Evolutionary conservation across 1,140 invertebrate species (phyloP).

Genomic region (Agrypnia vestita): DNA sequence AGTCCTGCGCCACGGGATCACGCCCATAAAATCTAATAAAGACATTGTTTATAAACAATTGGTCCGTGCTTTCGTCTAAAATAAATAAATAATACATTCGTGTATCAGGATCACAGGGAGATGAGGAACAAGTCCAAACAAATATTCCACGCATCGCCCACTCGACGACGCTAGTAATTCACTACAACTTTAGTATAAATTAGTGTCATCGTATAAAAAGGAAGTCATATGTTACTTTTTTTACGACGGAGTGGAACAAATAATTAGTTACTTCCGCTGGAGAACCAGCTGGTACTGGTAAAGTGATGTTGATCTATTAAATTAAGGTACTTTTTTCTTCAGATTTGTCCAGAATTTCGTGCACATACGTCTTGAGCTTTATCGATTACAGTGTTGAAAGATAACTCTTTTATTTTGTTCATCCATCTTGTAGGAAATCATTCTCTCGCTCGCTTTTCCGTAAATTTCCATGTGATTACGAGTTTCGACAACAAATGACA

Average conservation of each 20-base stretch:
- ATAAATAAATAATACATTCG: constrained; percentile 28
- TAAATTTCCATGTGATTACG: no score
- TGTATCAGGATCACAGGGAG: background rate
- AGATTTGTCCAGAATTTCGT: no score
- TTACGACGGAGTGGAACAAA: background rate
- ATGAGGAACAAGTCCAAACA: constrained; percentile 25
- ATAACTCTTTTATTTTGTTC: no score
- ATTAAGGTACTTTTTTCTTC: no score
- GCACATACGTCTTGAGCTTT: no score
- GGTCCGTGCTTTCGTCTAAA: constrained; percentile 9
- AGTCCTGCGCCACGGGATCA: background rate
- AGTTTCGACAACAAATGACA: no score
- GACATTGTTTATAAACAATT: constrained; percentile 46
- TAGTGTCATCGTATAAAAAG: background rate
- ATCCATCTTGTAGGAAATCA: no score
- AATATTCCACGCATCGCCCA: constrained; percentile 15
- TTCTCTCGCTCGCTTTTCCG: no score
- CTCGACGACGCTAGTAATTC: background rate
- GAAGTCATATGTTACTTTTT: background rate
- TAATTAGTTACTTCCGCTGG: background rate
- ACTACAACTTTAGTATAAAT: background rate
- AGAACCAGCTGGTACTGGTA: background rate
- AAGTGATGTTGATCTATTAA: no score
- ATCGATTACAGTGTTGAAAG: no score
- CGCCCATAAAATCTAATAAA: constrained; percentile 44